Evolutionary conservation across 2,797 vertebrate species (phyloP), one percentile per base, ranked within the genome.

Genomic region (Ctenopoma kingsleyae): DNA sequence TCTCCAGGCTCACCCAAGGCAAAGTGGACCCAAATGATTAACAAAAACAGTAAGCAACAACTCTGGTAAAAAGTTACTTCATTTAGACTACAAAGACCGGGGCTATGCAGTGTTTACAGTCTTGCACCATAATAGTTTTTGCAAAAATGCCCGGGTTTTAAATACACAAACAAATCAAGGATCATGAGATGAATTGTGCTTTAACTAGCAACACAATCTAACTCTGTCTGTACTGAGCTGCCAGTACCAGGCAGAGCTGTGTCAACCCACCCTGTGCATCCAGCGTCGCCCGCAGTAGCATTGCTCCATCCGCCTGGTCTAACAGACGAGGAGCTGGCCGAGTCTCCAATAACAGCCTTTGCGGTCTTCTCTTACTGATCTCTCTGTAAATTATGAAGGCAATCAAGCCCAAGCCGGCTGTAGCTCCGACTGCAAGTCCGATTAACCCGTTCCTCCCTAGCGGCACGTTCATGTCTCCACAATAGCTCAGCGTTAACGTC

Each of bases 341-440:
- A 51, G 41, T 47, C 55, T 71, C 72, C 44, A 63, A 25, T 27
- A 38, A 8, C 56, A 61, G 2, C 0, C 20, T 66, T 59, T 71
- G 81, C 16, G 41, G 51, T 57, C 81, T 89, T 32, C 89, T 91
- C 55, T 80, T 71, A 0, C 73, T 56, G 7, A 91, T 36, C 57
- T 93, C 91, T 63, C 80, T 70, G 73, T 91, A 93, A 3, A 95
- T 62, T 0, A 95, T 58, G 43, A 92, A 75, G 4, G 90, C 87
- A 2, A 94, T 67, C 62, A 95, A 17, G 4, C 93, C 91, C 57
- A 92, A 67, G 2, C 94, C 91, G 16, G 91, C 89, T 0, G 93
- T 89, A 1, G 92, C 92, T 32, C 91, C 92, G 2, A 94, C 74
- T 1, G 91, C 89, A 0, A 95, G 85, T 5, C 92, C 92, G 38